Evolutionary conservation across 2,888 invertebrate genomes (phyloP), one percentile per base, ranked within the genome.

Genomic region (Criorhina ranunculi): DNA sequence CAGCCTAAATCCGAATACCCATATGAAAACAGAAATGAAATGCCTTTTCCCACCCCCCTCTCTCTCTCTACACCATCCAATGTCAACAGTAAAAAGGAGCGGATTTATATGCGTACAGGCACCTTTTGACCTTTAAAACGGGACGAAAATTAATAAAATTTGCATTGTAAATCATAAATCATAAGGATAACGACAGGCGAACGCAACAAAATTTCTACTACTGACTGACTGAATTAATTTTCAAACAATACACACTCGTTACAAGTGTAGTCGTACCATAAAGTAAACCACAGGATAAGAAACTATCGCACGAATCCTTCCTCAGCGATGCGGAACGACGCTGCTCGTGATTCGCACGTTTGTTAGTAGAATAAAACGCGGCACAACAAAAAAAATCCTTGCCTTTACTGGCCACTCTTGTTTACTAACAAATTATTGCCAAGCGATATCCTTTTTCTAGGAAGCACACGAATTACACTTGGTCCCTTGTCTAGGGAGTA

Each of bases 371-470:
- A 29, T 17, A n/a, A 12, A 19, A 19, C 17, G 15, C 69, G 19
- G 11, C 6, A n/a, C 42, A n/a, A 29, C 24, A 24, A 24, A 24
- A 24, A 24, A 24, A 24, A 24, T 53, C 31, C 31, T 46, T 9
- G 24, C 19, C 5, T 40, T 19, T n/a, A 59, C 57, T 51, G 33
- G 33, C 55, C 73, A 67, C 57, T 83, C 33, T 73, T 83, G 77
- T 83, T 83, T 83, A 83, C 62, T 49, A 78, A 83, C 77, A 83
- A 83, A 72, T 62, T 55, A 67, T 59, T 55, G 75, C 75, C 69
- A 44, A 57, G 15, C 49, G 57, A 37, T 64, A 29, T 57, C 31
- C 46, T 44, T 62, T 35, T 35, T 35, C 17, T 31, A 49, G 72
- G 64, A 66, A 73, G 51, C 15, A 57, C 77, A 53, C 59, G 33